These are phyloP conservation scores for Sapayoa aenigma DNA, from an alignment of 2,113 vertebrate genomes.

Conservation along the genomic window DNA sequence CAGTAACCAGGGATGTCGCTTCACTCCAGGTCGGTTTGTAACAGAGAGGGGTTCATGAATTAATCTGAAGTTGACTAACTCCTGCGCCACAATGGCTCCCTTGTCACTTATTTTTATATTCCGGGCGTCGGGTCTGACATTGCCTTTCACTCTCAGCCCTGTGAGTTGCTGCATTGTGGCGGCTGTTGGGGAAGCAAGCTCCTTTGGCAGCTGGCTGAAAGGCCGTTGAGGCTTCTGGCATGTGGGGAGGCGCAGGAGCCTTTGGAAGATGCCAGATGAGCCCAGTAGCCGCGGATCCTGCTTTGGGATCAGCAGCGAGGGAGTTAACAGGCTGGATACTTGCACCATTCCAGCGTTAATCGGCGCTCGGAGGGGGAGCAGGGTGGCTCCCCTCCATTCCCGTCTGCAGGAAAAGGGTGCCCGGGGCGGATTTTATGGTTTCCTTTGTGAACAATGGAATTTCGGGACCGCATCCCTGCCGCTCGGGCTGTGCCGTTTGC, in stretches of 20 bases:
- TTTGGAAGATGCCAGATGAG: neutral
- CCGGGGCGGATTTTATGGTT: neutral
- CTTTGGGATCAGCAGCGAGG: neutral
- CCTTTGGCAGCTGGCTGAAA: conserved; percentile 54
- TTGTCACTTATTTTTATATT: conserved; percentile 57
- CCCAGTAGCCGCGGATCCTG: rapidly evolving
- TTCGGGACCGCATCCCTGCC: neutral
- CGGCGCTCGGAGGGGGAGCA: rapidly evolving
- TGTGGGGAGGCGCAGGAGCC: neutral
- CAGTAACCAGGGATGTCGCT: neutral
- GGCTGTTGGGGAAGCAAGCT: conserved; percentile 49
- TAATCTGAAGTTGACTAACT: conserved; percentile 11
- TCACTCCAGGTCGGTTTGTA: neutral
- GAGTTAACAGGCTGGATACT: neutral
- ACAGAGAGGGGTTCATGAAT: conserved; percentile 6
- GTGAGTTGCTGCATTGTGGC: conserved; percentile 65
- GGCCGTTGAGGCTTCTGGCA: neutral
- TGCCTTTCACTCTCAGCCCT: conserved; percentile 40
- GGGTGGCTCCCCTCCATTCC: neutral
- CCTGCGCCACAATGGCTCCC: conserved; percentile 31
- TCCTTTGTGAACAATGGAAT: neutral
- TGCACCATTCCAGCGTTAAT: neutral
- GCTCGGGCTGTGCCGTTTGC: rapidly evolving
- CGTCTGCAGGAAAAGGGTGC: neutral
- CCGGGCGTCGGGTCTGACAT: conserved; percentile 42